Percentiles rank a stretch among this genome's conserved stretches.
Evolutionary conservation across 1,140 invertebrate genomes (phyloP).

Genomic region (Carposina sasakii): DNA sequence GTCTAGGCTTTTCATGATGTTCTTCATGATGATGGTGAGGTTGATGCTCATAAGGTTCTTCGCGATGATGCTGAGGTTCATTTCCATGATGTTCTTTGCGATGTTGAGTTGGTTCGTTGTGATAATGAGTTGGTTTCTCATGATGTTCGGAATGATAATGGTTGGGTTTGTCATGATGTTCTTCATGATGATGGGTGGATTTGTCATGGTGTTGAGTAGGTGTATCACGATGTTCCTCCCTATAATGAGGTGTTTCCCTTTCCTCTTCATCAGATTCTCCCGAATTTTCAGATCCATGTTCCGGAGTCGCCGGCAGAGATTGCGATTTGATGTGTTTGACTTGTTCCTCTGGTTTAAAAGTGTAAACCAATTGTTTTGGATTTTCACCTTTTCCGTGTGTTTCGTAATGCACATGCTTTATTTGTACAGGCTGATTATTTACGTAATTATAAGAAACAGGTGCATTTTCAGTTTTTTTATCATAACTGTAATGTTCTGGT

Average conservation of each 20-base stretch:
- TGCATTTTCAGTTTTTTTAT: conserved; percentile 37
- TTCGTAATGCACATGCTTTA: conserved; percentile 34
- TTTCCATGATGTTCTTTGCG: neutral
- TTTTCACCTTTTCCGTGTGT: conserved; percentile 26
- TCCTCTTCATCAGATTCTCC: conserved; percentile 12
- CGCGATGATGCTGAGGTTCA: conserved; percentile 8
- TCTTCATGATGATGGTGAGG: conserved; percentile 1
- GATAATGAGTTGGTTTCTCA: neutral
- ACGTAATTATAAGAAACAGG: conserved; percentile 40
- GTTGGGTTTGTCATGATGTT: conserved; percentile 13
- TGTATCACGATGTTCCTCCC: conserved; percentile 14
- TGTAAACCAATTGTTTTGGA: conserved; percentile 46
- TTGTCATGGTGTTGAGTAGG: conserved; percentile 3
- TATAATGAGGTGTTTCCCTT: conserved; percentile 19
- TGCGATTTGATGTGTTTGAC: conserved; percentile 23
- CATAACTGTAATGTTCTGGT: conserved; percentile 45
- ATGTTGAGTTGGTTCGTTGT: neutral
- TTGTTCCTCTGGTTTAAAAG: conserved; percentile 39
- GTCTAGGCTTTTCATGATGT: conserved; percentile 17
- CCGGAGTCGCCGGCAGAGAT: conserved; percentile 9
- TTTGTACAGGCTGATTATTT: conserved; percentile 28
- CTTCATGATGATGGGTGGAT: conserved; percentile 3
- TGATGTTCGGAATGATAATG: conserved; percentile 10
- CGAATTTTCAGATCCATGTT: conserved; percentile 18
- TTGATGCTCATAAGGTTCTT: conserved; percentile 13